phyloP scores from a whole-genome alignment of 2,797 vertebrate species.

The Philypnodon macrostomus region DNA sequence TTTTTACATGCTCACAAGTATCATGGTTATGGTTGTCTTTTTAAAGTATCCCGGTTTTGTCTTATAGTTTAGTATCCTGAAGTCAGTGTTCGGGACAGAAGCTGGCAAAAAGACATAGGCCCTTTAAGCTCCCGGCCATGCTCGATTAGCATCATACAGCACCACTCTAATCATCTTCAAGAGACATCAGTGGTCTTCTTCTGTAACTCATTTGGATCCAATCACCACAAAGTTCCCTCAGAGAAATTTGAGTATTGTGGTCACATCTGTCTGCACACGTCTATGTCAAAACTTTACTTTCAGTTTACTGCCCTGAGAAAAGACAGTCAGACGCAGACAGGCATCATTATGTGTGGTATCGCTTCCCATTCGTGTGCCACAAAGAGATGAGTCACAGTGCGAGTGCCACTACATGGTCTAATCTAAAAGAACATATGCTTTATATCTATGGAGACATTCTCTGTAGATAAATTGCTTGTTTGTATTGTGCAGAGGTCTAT shows the following conservation, averaged over 20 bases:
- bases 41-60: too few species aligned
- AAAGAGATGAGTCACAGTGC: slow-evolving; percentile 43
- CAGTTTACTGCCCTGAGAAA: slow-evolving; percentile 38
- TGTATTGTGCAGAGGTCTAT: slow-evolving; percentile 3
- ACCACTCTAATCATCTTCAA: slow-evolving; percentile 4
- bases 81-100: too few species aligned
- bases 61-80: too few species aligned
- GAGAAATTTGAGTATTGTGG: slow-evolving; percentile 42
- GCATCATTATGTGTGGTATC: slow-evolving; percentile 44
- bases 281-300: slow-evolving; percentile 34
- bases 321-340: slow-evolving; percentile 39
- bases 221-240: slow-evolving; percentile 46
- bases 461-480: background rate
- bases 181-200: slow-evolving; percentile 42
- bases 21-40: too few species aligned
- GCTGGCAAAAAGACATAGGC: too few species aligned
- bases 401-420: too few species aligned
- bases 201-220: slow-evolving; percentile 47
- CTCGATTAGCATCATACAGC: slow-evolving; percentile 10
- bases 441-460: background rate
- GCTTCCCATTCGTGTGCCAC: slow-evolving; percentile 45
- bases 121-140: slow-evolving; percentile 4
- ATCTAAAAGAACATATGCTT: too few species aligned
- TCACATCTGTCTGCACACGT: slow-evolving; percentile 37
- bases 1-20: too few species aligned